These are phyloP conservation scores for Pyrochroa serraticornis DNA, from an alignment of 2,888 invertebrate species.

Conservation along the genomic window DNA sequence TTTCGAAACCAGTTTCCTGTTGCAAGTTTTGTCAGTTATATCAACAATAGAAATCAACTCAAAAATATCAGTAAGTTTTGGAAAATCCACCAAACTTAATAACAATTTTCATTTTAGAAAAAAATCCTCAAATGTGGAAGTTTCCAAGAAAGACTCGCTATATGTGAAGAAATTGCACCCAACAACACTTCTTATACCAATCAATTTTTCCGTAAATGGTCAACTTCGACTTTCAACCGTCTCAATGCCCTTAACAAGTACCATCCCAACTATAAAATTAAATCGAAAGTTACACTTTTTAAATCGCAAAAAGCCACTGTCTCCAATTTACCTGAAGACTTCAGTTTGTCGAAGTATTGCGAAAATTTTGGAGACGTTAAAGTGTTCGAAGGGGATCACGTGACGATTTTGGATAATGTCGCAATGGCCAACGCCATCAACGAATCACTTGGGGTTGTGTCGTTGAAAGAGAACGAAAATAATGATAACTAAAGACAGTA, in stretches of 20 bases:
- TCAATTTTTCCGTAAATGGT: slow-evolving; percentile 1
- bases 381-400: slow-evolving; percentile 75
- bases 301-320: slow-evolving; percentile 35
- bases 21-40: slow-evolving; percentile 1
- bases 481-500: too few relatives aligned
- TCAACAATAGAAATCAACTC: slow-evolving; percentile 2
- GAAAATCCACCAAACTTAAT: too few relatives aligned
- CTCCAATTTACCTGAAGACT: slow-evolving; percentile 62
- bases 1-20: slow-evolving; percentile 61
- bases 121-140: neutral
- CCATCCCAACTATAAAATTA: slow-evolving; percentile 36
- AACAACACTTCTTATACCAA: neutral
- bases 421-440: slow-evolving; percentile 69
- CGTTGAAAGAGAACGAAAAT: too few relatives aligned
- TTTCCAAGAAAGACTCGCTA: slow-evolving; percentile 4
- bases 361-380: slow-evolving; percentile 65
- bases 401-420: slow-evolving; percentile 70
- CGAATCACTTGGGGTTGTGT: too few relatives aligned
- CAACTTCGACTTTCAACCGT: slow-evolving; percentile 29
- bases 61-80: neutral
- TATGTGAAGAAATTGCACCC: slow-evolving; percentile 5
- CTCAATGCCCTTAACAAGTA: slow-evolving; percentile 33
- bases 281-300: slow-evolving; percentile 37
- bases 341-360: slow-evolving; percentile 67
- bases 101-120: neutral